Evolutionary conservation across 2,888 invertebrate genomes (phyloP).

Genomic region (Napeogenes sylphis): DNA sequence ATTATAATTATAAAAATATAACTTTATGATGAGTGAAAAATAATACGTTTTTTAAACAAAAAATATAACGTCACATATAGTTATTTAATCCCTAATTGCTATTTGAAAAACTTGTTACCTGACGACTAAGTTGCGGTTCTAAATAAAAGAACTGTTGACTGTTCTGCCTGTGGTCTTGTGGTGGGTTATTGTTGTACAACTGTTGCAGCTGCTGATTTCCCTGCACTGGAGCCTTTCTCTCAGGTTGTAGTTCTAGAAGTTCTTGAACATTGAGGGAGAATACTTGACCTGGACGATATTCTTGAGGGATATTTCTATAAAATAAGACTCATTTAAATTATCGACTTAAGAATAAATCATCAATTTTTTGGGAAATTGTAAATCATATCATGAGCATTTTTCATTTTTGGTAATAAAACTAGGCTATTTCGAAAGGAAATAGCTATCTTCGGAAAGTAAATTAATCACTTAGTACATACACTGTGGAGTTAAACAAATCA

Average conservation of each 20-base stretch:
- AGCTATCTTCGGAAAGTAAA: slow-evolving; percentile 18
- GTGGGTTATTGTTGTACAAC: slow-evolving; percentile 50
- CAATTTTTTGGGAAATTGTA: background rate
- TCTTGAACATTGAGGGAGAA: slow-evolving; percentile 65
- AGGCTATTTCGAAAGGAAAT: slow-evolving; percentile 15
- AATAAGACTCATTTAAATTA: slow-evolving; percentile 1
- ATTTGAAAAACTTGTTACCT: slow-evolving; percentile 38
- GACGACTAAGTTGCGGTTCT: slow-evolving; percentile 59
- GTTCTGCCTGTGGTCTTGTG: slow-evolving; percentile 61
- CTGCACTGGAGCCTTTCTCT: slow-evolving; percentile 58
- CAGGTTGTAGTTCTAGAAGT: slow-evolving; percentile 63
- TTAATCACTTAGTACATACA: slow-evolving; percentile 20
- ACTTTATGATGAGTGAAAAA: too few relatives aligned
- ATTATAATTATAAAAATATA: too few relatives aligned
- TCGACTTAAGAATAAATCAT: background rate
- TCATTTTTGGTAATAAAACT: background rate
- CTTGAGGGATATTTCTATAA: slow-evolving; percentile 48
- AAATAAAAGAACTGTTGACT: slow-evolving; percentile 62
- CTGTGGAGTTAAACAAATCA: slow-evolving; percentile 19
- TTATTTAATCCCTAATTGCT: too few relatives aligned
- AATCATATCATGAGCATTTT: background rate
- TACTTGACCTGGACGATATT: slow-evolving; percentile 70
- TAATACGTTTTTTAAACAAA: too few relatives aligned
- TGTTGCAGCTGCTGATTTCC: slow-evolving; percentile 60
- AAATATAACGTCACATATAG: too few relatives aligned